Evolutionary conservation across 2,888 invertebrate genomes (phyloP).

Genomic region (Stenodema calcarata): DNA sequence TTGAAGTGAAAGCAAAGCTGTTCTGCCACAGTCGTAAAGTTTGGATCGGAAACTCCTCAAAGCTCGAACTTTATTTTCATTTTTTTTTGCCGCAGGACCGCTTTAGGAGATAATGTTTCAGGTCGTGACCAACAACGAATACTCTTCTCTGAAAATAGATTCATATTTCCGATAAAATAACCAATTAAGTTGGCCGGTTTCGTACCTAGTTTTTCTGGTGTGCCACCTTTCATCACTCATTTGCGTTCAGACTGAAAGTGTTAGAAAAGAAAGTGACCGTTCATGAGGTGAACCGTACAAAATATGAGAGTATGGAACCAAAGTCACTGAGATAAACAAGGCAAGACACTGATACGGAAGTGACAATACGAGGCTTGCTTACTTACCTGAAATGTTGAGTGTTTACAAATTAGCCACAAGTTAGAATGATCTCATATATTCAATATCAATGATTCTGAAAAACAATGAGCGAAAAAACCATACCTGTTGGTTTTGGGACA

Average conservation of each 20-base stretch:
- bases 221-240: background rate
- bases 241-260: background rate
- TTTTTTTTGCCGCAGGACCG: constrained; percentile 37
- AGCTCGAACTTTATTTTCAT: constrained; percentile 19
- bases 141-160: constrained; percentile 37
- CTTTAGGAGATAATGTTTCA: constrained; percentile 40
- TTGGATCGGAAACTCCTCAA: constrained; percentile 33
- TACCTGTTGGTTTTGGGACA: too few relatives aligned
- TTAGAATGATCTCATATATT: too few relatives aligned
- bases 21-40: constrained; percentile 40
- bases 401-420: too few relatives aligned
- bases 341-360: too few relatives aligned
- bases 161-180: constrained; percentile 39
- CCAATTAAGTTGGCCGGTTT: constrained; percentile 15
- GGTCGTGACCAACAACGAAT: constrained; percentile 30
- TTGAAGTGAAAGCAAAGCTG: constrained; percentile 36
- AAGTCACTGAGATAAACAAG: too few relatives aligned
- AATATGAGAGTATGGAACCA: too few relatives aligned
- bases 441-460: too few relatives aligned
- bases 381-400: too few relatives aligned
- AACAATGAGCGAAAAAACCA: too few relatives aligned
- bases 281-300: too few relatives aligned
- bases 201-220: constrained; percentile 13
- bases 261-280: background rate
- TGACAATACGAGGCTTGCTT: too few relatives aligned